Percentiles rank a stretch among this genome's conserved stretches.
phyloP scores from a whole-genome alignment of 2,888 invertebrate species.

The Andrena hattorfiana region DNA sequence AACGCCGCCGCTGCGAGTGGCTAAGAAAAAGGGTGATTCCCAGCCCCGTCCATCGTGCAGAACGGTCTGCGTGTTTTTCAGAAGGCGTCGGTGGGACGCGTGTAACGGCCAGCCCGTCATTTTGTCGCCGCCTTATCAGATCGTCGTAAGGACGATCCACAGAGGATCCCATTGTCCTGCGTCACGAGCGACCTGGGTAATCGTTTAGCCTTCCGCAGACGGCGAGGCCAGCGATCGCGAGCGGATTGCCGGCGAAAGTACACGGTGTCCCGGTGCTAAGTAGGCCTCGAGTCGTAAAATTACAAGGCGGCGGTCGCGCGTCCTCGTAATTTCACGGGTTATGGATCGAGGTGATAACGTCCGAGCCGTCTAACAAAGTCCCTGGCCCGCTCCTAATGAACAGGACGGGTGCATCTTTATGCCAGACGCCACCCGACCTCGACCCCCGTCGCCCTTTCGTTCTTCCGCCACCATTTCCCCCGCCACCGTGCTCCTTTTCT shows the following conservation, averaged over 20 bases:
- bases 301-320: slow-evolving; percentile 57
- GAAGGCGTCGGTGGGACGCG: slow-evolving; percentile 26
- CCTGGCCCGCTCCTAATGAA: slow-evolving; percentile 52
- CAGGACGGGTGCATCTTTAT: slow-evolving; percentile 48
- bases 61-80: slow-evolving; percentile 42
- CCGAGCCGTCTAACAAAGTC: slow-evolving; percentile 34
- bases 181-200: slow-evolving; percentile 30
- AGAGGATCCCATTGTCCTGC: slow-evolving; percentile 37
- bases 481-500: neutral
- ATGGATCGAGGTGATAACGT: slow-evolving; percentile 62
- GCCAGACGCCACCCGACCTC: slow-evolving; percentile 32
- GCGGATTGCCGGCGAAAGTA: slow-evolving; percentile 51
- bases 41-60: slow-evolving; percentile 45
- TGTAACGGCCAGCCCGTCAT: slow-evolving; percentile 45
- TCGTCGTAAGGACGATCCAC: slow-evolving; percentile 25
- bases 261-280: slow-evolving; percentile 46
- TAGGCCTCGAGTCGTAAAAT: slow-evolving; percentile 67
- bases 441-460: slow-evolving; percentile 1
- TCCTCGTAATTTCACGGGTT: slow-evolving; percentile 67
- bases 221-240: slow-evolving; percentile 33
- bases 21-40: slow-evolving; percentile 30
- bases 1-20: no score
- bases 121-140: slow-evolving; percentile 52
- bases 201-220: slow-evolving; percentile 45
- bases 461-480: neutral